These are phyloP conservation scores for Mastomys coucha DNA, from an alignment of 2,113 vertebrate genomes.

Conservation along the genomic window DNA sequence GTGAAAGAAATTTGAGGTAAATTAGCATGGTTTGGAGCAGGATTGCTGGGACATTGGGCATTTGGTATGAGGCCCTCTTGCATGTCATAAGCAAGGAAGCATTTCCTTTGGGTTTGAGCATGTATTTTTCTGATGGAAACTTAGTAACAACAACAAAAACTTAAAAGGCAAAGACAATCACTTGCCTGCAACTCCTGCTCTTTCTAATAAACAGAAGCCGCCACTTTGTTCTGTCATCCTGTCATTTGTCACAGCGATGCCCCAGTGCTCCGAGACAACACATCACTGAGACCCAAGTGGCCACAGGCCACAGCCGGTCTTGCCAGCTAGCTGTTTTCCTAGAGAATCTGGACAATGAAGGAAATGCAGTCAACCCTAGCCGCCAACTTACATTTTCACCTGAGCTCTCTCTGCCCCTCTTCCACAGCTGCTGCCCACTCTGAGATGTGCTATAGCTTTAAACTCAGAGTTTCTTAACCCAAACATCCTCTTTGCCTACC, in stretches of 20 bases:
- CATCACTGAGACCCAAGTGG: neutral
- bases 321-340: neutral
- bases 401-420: neutral
- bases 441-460: neutral
- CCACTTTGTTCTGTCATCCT: neutral
- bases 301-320: neutral
- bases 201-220: slow-evolving; percentile 33
- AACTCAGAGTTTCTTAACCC: slow-evolving; percentile 42
- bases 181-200: slow-evolving; percentile 7
- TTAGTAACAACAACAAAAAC: slow-evolving; percentile 12
- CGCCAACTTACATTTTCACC: neutral
- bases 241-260: neutral
- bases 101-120: slow-evolving; percentile 26
- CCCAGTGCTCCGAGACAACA: neutral
- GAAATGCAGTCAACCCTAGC: neutral
- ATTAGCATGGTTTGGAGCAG: slow-evolving; percentile 17
- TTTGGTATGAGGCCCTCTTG: neutral
- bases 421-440: neutral
- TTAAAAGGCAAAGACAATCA: slow-evolving; percentile 37
- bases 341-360: neutral
- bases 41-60: slow-evolving; percentile 15
- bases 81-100: slow-evolving; percentile 41
- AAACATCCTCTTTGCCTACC: neutral
- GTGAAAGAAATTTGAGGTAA: slow-evolving; percentile 74
- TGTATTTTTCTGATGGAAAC: slow-evolving; percentile 40